A percentile compares a stretch with the other conserved stretches of the same genome.
Evolutionary conservation across 2,113 vertebrate species (phyloP).

Genomic region (Antennarius striatus): DNA sequence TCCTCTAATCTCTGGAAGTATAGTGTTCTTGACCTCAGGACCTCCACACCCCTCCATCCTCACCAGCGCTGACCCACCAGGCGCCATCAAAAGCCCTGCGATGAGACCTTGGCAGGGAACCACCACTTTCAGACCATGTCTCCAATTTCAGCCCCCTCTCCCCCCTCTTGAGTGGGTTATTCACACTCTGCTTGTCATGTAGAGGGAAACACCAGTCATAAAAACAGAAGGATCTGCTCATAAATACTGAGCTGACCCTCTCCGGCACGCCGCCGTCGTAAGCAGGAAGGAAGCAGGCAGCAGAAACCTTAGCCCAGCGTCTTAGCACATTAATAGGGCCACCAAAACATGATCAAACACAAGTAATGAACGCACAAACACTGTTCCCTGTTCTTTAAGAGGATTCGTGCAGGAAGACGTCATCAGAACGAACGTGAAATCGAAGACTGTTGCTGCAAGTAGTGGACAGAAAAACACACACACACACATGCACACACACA

Average conservation of each 20-base stretch:
- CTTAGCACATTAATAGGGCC: constrained; percentile 22
- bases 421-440: background rate
- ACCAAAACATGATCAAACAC: constrained; percentile 50
- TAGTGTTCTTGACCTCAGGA: constrained; percentile 24
- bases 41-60: background rate
- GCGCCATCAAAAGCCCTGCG: constrained; percentile 37
- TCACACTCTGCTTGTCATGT: constrained; percentile 39
- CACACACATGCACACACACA: too few relatives aligned
- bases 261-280: constrained; percentile 33
- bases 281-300: constrained; percentile 31
- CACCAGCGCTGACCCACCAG: constrained; percentile 15
- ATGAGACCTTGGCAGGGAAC: constrained; percentile 42
- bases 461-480: too few relatives aligned
- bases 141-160: constrained; percentile 43
- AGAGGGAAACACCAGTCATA: constrained; percentile 66
- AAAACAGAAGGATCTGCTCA: constrained; percentile 52
- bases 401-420: constrained; percentile 2
- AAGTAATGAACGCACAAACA: background rate
- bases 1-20: constrained; percentile 17
- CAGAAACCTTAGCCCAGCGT: constrained; percentile 44
- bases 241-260: constrained; percentile 48
- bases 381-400: background rate
- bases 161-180: constrained; percentile 4
- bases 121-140: constrained; percentile 32
- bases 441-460: too few relatives aligned